Evolutionary conservation across 2,888 invertebrate genomes (phyloP).

Genomic region (Muscina levida): DNA sequence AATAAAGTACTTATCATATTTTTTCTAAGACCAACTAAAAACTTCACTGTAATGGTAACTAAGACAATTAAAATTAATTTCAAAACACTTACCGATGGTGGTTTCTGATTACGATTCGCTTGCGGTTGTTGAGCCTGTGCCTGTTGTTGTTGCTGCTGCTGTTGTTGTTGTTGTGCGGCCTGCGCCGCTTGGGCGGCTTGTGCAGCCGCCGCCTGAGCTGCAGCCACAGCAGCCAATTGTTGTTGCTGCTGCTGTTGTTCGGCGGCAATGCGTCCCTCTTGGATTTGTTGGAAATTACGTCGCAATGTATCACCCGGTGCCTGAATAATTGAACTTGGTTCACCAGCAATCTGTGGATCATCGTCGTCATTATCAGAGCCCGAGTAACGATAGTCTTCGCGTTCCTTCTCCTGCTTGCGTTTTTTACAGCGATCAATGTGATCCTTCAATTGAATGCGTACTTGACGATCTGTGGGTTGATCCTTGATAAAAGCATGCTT

Average conservation of each 20-base stretch:
- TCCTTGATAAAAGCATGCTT: constrained; percentile 99
- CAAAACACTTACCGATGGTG: constrained; percentile 77
- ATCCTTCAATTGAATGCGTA: constrained; percentile 98
- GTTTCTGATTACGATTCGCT: constrained; percentile 82
- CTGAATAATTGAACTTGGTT: constrained; percentile 95
- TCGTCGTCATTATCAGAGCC: constrained; percentile 99
- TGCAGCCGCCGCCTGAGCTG: constrained; percentile 73
- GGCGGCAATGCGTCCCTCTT: constrained; percentile 86
- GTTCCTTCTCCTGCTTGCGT: constrained; percentile 93
- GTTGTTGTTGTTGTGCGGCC: constrained; percentile 65
- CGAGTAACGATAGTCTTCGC: constrained; percentile 91
- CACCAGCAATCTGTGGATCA: constrained; percentile 93
- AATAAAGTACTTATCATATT: no score
- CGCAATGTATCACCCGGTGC: constrained; percentile 94
- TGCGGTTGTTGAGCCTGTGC: constrained; percentile 82
- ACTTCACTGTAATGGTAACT: no score
- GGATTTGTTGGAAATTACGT: constrained; percentile 98
- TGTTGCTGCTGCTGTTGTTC: constrained; percentile 83
- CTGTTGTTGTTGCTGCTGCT: constrained; percentile 71
- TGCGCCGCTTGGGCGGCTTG: constrained; percentile 73
- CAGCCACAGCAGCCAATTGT: constrained; percentile 74
- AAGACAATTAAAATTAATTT: no score
- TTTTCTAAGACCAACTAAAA: no score
- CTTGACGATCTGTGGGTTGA: constrained; percentile 98
- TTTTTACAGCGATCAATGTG: constrained; percentile 99